These are phyloP conservation scores for Ceratosolen fusciceps DNA, from an alignment of 1,140 invertebrate genomes.

Conservation along the genomic window DNA sequence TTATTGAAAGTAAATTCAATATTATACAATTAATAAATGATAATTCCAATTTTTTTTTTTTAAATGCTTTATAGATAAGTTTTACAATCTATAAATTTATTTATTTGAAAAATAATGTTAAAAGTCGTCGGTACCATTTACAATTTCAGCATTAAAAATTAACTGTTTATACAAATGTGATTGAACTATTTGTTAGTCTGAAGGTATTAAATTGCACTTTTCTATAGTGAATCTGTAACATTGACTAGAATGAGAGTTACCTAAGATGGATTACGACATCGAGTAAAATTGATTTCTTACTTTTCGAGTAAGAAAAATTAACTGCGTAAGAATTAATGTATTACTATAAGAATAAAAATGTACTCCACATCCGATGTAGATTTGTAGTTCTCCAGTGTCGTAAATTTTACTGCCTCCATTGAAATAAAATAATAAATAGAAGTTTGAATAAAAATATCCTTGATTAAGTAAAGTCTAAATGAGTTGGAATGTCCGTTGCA, in stretches of 20 bases:
- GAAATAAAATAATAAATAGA: background rate
- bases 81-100: too few relatives aligned
- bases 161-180: background rate
- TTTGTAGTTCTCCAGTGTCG: background rate
- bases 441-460: background rate
- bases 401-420: background rate
- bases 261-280: background rate
- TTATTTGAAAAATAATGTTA: background rate
- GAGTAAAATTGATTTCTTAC: conserved; percentile 19
- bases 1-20: too few relatives aligned
- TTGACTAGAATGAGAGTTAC: background rate
- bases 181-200: background rate
- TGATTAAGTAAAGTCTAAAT: background rate
- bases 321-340: background rate
- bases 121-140: background rate
- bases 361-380: background rate
- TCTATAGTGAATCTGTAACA: conserved; percentile 11
- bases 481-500: background rate
- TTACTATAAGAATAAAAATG: background rate
- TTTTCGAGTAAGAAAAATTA: background rate
- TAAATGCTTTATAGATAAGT: too few relatives aligned
- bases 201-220: background rate
- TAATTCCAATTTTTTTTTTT: too few relatives aligned
- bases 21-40: too few relatives aligned
- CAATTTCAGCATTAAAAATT: background rate